phyloP scores from a whole-genome alignment of 2,888 invertebrate genomes.

The Dolichopus griseipennis region DNA sequence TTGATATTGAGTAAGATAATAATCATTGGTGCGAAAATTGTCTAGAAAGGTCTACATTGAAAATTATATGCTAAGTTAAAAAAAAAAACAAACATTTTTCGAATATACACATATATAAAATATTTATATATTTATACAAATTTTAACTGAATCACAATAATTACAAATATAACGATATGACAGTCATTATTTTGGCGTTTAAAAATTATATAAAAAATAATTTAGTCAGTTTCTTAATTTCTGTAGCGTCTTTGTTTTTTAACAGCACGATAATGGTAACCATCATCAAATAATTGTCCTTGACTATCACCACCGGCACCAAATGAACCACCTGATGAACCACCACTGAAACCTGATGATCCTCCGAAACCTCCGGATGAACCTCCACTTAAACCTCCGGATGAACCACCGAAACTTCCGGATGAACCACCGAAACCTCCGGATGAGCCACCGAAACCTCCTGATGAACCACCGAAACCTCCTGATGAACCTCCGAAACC shows the following conservation, averaged over 20 bases:
- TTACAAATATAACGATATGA: background rate
- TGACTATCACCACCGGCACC: background rate
- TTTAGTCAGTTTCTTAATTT: background rate
- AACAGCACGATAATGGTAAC: background rate
- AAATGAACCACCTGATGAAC: background rate
- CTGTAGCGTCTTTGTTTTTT: background rate
- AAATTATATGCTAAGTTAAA: background rate
- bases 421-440: background rate
- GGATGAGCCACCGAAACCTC: background rate
- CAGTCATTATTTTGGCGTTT: background rate
- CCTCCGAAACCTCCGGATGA: background rate
- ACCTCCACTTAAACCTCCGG: too few relatives aligned
- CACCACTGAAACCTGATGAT: background rate
- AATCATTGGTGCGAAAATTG: too few relatives aligned
- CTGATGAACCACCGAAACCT: background rate
- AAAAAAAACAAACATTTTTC: background rate
- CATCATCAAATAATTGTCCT: background rate
- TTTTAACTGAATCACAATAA: constrained; percentile 3
- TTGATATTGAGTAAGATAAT: too few relatives aligned
- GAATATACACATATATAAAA: background rate
- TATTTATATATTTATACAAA: background rate
- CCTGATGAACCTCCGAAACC: background rate
- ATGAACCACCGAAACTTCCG: background rate
- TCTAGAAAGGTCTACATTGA: background rate
- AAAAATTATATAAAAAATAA: background rate